Percentiles rank a stretch among this genome's conserved stretches.
Evolutionary conservation across 2,113 vertebrate species (phyloP).

Genomic region (Cyanoramphus novaezelandiae): DNA sequence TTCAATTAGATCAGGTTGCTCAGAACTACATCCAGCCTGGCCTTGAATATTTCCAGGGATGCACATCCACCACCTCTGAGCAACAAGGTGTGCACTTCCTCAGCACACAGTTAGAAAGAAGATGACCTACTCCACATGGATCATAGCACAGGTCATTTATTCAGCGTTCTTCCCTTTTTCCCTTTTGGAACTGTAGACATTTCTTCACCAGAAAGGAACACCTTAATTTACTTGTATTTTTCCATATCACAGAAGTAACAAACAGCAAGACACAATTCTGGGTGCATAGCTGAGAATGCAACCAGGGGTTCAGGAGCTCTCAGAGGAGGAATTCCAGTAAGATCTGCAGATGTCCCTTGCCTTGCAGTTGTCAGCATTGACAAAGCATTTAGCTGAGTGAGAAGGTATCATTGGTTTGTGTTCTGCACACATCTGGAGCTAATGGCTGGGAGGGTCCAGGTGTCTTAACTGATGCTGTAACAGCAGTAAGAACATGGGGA

Average conservation of each 20-base stretch:
- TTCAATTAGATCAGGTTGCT: neutral
- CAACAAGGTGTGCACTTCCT: neutral
- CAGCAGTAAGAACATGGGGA: neutral
- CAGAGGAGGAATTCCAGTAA: neutral
- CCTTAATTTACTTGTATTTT: neutral
- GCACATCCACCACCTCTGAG: neutral
- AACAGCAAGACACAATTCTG: neutral
- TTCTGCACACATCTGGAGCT: no score
- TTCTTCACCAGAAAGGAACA: neutral
- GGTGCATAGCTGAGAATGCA: neutral
- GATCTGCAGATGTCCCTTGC: neutral
- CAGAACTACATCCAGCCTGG: neutral
- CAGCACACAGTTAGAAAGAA: neutral
- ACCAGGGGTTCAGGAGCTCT: neutral
- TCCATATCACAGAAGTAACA: neutral
- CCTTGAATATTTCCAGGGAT: neutral
- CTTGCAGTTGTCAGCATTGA: neutral
- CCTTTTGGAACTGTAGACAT: neutral
- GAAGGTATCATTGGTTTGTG: neutral
- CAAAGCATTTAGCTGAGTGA: neutral
- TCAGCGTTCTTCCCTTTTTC: neutral
- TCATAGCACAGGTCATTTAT: neutral
- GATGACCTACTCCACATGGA: fast-evolving
- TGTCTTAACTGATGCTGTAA: neutral
- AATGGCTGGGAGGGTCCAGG: no score